phyloP scores from a whole-genome alignment of 2,797 vertebrate species.

The Poliocrania exsul region DNA sequence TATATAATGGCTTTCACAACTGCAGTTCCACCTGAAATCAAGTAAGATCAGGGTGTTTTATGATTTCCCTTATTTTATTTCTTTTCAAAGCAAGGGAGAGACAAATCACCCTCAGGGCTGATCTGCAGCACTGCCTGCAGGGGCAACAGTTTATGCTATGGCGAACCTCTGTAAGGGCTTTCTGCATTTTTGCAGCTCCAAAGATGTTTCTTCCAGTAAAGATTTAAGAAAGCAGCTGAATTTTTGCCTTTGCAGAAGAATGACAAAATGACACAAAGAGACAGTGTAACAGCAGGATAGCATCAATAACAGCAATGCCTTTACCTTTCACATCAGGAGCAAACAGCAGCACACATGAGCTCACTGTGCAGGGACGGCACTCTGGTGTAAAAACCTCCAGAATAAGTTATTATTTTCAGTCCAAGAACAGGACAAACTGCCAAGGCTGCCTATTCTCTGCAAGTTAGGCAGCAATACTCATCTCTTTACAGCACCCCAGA shows the following conservation, averaged over 20 bases:
- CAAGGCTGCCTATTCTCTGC: neutral
- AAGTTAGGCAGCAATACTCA: neutral
- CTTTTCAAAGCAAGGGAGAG: neutral
- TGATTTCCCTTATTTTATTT: neutral
- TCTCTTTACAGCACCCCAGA: neutral
- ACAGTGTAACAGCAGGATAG: neutral
- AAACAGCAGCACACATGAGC: neutral
- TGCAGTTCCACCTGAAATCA: neutral
- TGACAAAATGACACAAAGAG: neutral
- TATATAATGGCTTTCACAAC: neutral
- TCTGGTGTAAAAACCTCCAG: neutral
- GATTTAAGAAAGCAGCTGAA: neutral
- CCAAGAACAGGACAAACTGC: neutral
- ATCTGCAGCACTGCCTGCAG: neutral
- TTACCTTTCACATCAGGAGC: neutral
- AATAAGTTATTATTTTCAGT: neutral
- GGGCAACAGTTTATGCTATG: rapidly evolving
- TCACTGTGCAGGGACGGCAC: neutral
- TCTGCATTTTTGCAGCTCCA: neutral
- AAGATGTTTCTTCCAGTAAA: neutral
- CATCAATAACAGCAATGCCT: neutral
- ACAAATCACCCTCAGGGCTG: neutral
- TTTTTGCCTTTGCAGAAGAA: neutral
- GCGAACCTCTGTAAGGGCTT: neutral
- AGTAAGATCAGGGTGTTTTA: neutral